These are phyloP conservation scores for Candidula unifasciata DNA, from an alignment of 2,888 invertebrate genomes.

Conservation along the genomic window DNA sequence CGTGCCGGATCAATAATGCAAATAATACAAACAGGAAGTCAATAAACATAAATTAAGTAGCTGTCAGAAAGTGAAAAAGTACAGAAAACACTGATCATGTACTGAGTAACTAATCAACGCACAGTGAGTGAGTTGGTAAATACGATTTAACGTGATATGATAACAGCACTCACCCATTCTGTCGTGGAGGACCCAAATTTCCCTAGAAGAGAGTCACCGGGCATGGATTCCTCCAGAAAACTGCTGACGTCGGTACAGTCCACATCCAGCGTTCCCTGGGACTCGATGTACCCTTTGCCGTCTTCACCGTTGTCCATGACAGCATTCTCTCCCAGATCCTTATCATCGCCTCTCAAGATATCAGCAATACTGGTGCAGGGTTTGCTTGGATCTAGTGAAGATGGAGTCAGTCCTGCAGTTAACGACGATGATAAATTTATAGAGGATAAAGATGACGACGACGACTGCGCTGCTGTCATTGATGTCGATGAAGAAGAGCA, in stretches of 20 bases:
- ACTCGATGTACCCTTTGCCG: neutral
- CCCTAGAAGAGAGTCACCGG: neutral
- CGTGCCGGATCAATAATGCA: too few species aligned
- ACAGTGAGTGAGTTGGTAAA: neutral
- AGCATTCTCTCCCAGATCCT: neutral
- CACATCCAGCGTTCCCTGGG: neutral
- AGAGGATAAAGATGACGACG: neutral
- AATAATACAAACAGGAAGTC: too few species aligned
- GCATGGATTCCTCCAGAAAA: conserved; percentile 14
- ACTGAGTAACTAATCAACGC: neutral
- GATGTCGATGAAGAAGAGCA: neutral
- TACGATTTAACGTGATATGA: neutral
- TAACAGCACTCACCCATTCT: conserved; percentile 12
- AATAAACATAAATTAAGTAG: too few species aligned
- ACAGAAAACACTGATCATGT: neutral
- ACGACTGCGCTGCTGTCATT: neutral
- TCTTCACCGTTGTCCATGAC: neutral
- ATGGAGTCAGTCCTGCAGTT: neutral
- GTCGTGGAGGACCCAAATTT: neutral
- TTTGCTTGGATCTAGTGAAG: neutral
- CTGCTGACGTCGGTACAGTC: neutral
- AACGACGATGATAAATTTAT: neutral
- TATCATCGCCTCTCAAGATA: conserved; percentile 33
- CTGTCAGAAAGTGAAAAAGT: too few species aligned
- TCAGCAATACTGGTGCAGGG: conserved; percentile 17